A percentile compares a stretch with the other conserved stretches of the same genome.
Conservation (phyloP, 2,113 vertebrate genomes). For the Romanogobio albipinnatus region DNA sequence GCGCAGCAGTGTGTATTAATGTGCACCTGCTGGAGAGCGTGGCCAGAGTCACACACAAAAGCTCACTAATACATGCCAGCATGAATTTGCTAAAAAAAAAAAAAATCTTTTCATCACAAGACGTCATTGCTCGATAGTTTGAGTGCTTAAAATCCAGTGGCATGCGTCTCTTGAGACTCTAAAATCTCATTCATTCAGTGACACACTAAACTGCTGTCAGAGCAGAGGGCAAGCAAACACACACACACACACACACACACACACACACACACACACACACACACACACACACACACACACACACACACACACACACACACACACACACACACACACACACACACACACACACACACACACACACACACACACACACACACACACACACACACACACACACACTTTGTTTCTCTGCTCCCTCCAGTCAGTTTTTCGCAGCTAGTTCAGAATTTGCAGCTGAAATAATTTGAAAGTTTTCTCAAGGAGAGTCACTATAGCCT, state of each 20-base stretch:
- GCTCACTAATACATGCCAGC: background rate
- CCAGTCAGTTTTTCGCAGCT: background rate
- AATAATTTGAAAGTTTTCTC: background rate
- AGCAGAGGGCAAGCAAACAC: slow-evolving; percentile 16
- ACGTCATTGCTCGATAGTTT: background rate
- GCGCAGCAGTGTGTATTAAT: slow-evolving; percentile 52
- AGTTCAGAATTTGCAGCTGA: background rate
- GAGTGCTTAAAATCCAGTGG: background rate
- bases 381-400: background rate
- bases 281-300: background rate
- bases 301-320: background rate
- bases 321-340: slow-evolving; percentile 5
- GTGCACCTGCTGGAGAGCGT: slow-evolving; percentile 57
- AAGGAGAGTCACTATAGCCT: slow-evolving; percentile 11
- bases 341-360: background rate
- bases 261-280: background rate
- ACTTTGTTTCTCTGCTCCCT: background rate
- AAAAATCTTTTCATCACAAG: background rate
- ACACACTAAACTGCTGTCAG: slow-evolving; percentile 3
- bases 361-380: slow-evolving; percentile 2
- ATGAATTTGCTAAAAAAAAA: background rate
- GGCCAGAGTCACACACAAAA: slow-evolving; percentile 14
- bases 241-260: background rate
- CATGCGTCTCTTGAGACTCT: background rate
- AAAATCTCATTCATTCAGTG: slow-evolving; percentile 31